Percentiles rank a stretch among this genome's conserved stretches.
Evolutionary conservation across 2,888 invertebrate genomes (phyloP).

Genomic region (Orthosia gothica): DNA sequence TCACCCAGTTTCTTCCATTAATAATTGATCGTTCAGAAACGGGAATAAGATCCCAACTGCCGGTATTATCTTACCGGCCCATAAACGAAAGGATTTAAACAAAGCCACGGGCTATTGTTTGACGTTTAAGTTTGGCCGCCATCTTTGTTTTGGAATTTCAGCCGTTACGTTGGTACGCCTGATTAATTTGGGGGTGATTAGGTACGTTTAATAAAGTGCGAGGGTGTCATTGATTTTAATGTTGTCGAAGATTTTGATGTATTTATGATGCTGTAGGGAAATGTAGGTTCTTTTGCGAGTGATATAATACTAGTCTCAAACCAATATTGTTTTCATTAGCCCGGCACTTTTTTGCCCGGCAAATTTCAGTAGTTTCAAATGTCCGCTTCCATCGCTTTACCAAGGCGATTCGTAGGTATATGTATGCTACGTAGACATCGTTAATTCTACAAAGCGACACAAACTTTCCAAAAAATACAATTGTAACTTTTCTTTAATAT

Average conservation of each 20-base stretch:
- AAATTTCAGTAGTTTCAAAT: neutral
- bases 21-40: constrained; percentile 74
- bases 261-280: neutral
- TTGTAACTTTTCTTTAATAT: too few species aligned
- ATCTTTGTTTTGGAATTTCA: constrained; percentile 61
- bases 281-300: neutral
- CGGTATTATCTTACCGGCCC: constrained; percentile 72
- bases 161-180: constrained; percentile 55
- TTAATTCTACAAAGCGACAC: neutral
- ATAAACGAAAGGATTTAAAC: constrained; percentile 76
- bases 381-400: too few species aligned
- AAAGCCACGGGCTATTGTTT: constrained; percentile 70
- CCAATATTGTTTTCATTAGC: neutral
- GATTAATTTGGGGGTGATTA: constrained; percentile 55
- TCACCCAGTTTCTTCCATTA: constrained; percentile 57
- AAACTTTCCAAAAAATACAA: neutral
- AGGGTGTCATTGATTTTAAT: constrained; percentile 12
- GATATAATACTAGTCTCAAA: neutral
- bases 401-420: too few species aligned
- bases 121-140: constrained; percentile 53
- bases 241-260: neutral
- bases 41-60: constrained; percentile 74
- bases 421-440: too few species aligned
- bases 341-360: neutral
- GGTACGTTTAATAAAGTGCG: constrained; percentile 28